Evolutionary conservation across 1,140 invertebrate genomes (phyloP), one percentile per base, ranked within the genome.

Genomic region (Gyrodactylus bullatarudis): DNA sequence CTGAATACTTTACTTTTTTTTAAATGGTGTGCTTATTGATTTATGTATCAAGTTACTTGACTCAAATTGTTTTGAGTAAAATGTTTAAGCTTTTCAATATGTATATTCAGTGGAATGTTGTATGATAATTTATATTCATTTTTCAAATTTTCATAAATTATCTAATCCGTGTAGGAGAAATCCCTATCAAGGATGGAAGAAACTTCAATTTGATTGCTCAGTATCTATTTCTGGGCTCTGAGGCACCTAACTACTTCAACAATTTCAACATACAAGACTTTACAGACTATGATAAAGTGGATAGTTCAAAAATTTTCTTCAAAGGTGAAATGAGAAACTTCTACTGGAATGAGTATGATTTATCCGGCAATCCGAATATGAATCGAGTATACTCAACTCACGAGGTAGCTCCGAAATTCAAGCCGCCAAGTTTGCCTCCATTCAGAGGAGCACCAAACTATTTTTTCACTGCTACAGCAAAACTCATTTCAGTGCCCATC

Each of bases 341-440:
- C 70, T 71, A 71, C 24, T 71, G 70, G 70, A 71, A 71, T 24
- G 21, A 71, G 24, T 71, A 23, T 26, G 70, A 71, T n/a, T 71
- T 71, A 20, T 25, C 24, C 20, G 70, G 70, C 20, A 71, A 21
- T 23, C 23, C 23, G 24, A 26, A 24, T 23, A 19, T 25, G 1
- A 23, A n/a, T 1, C 21, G 70, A 25, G 23, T 22, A 2, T 71
- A 71, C 26, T 1, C 1, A 24, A 24, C 21, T 1, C 22, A 2
- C 20, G 24, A 23, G 22, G 24, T 23, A 24, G 24, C 70, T 24
- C 70, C 70, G 24, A 71, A 71, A 26, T 24, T 24, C 2, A 26
- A 24, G 21, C 70, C 24, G 1, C 70, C 70, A 1, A n/a, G 20
- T 16, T n/a, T 71, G 1, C 70, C 70, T 1, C 26, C 70, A n/a